Evolutionary conservation across 2,888 invertebrate species (phyloP), one percentile per base, ranked within the genome.

Genomic region (Carterocephalus palaemon): DNA sequence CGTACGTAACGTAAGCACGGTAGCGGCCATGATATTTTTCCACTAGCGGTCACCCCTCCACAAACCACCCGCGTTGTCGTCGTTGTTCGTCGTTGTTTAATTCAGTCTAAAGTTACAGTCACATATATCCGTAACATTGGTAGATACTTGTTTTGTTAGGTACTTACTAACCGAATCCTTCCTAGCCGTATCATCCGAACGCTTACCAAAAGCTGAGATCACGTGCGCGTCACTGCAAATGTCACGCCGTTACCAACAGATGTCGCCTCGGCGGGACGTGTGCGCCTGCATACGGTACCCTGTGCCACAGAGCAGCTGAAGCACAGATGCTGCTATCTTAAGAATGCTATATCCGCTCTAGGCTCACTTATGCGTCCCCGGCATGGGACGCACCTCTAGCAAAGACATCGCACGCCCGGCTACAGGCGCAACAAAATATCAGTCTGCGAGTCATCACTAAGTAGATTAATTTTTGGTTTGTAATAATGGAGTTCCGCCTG

Each of bases 221-320:
- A 42, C 42, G 42, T 42, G 39, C 51, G 49, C 51, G 57, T 57
- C 51, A 51, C 52, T 41, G 48, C 46, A 55, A 54, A 55, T 56
- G 63, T 65, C 65, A 64, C 64, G 64, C 59, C 53, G 53, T 51
- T 51, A 54, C 47, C 58, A 62, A 62, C 69, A 69, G 62, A 64
- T 69, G 62, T 53, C 48, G 52, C 51, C 46, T 46, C 48, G 48
- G 54, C 36, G 48, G 40, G 20, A 42, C 38, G 50, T 50, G 48
- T 48, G 49, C 46, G 51, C 42, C 39, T 43, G 38, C 34, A 28
- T 42, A 42, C 20, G 24, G 33, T 24, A 24, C 33, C n/a, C n/a
- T n/a, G n/a, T 20, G 10, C 1, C 22, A 29, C 20, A 39, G 29
- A 9, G 29, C 20, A 36, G 24, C 3, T 6, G 10, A 15, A 2